Base-by-base conservation (phyloP, 2,888 invertebrate genomes). In the Diabrotica balteata region DNA sequence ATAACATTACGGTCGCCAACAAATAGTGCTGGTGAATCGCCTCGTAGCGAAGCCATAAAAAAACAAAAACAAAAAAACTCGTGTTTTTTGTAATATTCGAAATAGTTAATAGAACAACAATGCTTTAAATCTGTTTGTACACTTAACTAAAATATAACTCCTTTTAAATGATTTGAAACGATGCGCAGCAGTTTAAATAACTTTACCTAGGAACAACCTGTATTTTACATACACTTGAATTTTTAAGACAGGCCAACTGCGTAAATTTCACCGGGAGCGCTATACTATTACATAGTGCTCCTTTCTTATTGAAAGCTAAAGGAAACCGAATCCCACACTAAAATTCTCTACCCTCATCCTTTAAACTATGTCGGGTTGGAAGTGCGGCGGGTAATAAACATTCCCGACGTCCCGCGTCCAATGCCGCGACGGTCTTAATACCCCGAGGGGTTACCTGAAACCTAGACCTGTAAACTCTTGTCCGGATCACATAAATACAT, bases 381-480 rank as follows among this genome's bases (percentile, higher is more conserved):
- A 63, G 62, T 55, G 57, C 57, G 63, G 63, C 52, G 51, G 58
- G 68, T 70, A 69, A 70, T 72, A 74, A 73, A 72, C 74, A 73
- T 71, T 72, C 55, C 55, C 55, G 45, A 45, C 55, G 17, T 49
- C 59, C 64, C 45, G 32, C 32, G 32, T 32, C 32, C 32, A 32
- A 32, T 32, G 32, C 32, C 32, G 32, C 32, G 32, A 64, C 46
- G 46, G 32, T 32, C 45, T 52, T 70, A 71, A 74, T 75, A 72
- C 76, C 75, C 74, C 69, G 63, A 75, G 75, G 75, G 72, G 60
- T 55, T 63, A 67, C 59, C 72, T 67, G 55, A 72, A 70, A 57
- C 67, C 69, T 67, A 59, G 69, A 68, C 55, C 11, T 57, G 45
- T 17, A 69, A 75, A 57, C 72, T 75, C 73, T 74, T 71, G 72